Base-by-base conservation (phyloP, 64 coral and sea anemone genomes). In the Montipora foliosa region DNA sequence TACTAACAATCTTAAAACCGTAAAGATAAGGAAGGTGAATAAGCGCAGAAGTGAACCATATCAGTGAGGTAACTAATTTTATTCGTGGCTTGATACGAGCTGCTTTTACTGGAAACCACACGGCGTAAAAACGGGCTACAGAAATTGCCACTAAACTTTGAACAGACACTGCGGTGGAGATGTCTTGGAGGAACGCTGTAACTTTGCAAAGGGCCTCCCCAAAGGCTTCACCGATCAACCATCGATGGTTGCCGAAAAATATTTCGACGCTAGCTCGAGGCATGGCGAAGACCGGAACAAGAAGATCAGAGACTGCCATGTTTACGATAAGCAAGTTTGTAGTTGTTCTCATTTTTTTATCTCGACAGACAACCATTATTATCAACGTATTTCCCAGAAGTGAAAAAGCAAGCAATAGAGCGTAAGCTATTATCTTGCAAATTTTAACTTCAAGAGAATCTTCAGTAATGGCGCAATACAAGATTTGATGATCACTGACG, bases 241-340 rank as follows among this genome's bases (percentile, higher is more conserved):
- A 92, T 76, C 68, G 71, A 19, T 21, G 52, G 59, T 81, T 76
- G 55, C 74, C 71, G 53, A 5, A 47, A 55, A 88, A 6, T 46
- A 93, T 88, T 77, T 81, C 91, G 44, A 79, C 86, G 19, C 69
- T 50, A 4, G n/a, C 77, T 49, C 84, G 91, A n/a, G 91, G 73
- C 49, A 88, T 93, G 46, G 81, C 78, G 74, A 93, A 55, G 59
- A 93, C 51, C 0, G 84, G 82, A 60, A 93, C 83, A 4, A 93
- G 17, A 12, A 93, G 78, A 58, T 93, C 91, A 29, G 91, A 87
- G 0, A 93, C 64, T 4, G 91, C 91, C 91, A 93, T 93, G 58
- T 88, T 93, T 5, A 93, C 75, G 22, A 93, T 93, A 15, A 93
- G 86, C 11, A 87, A 70, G 49, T 93, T 93, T 12, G 91, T 88